These are phyloP conservation scores for Coenobita brevimanus DNA, from an alignment of 1,140 invertebrate genomes.

Conservation along the genomic window DNA sequence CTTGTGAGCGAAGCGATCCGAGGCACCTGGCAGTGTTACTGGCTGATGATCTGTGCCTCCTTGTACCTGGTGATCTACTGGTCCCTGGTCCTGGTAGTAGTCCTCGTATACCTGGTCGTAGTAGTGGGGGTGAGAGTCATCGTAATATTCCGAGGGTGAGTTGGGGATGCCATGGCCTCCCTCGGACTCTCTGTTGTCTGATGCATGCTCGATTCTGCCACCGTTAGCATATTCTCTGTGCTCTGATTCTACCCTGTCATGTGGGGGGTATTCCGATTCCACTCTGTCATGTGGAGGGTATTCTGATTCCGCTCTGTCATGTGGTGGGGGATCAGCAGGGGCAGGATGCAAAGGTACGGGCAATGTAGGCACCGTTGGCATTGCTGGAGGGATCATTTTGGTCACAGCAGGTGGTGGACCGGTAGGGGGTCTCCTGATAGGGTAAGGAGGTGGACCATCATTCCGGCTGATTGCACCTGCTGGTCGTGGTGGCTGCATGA, in stretches of 20 bases:
- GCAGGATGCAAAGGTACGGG: neutral
- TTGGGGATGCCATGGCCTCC: neutral
- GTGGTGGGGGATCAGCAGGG: too few species aligned
- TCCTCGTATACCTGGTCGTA: slow-evolving; percentile 43
- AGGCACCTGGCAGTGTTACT: too few species aligned
- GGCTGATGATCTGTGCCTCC: too few species aligned
- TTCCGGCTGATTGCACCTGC: neutral
- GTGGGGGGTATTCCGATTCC: too few species aligned
- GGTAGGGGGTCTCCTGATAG: neutral
- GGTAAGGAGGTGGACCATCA: neutral
- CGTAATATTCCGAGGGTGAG: neutral
- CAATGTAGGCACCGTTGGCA: slow-evolving; percentile 12
- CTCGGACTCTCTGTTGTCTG: neutral
- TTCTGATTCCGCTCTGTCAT: too few species aligned
- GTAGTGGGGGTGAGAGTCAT: slow-evolving; percentile 10
- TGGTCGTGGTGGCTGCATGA: neutral
- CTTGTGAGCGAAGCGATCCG: neutral
- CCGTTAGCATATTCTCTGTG: too few species aligned
- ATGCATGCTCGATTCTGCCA: neutral
- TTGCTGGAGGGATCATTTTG: slow-evolving; percentile 32
- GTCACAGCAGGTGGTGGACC: slow-evolving; percentile 47
- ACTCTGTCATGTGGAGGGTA: too few species aligned
- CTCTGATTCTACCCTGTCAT: too few species aligned
- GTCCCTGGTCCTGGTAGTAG: slow-evolving; percentile 27
- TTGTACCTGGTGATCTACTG: too few species aligned